phyloP scores from a whole-genome alignment of 1,140 invertebrate species.

The Habropoda laboriosa region DNA sequence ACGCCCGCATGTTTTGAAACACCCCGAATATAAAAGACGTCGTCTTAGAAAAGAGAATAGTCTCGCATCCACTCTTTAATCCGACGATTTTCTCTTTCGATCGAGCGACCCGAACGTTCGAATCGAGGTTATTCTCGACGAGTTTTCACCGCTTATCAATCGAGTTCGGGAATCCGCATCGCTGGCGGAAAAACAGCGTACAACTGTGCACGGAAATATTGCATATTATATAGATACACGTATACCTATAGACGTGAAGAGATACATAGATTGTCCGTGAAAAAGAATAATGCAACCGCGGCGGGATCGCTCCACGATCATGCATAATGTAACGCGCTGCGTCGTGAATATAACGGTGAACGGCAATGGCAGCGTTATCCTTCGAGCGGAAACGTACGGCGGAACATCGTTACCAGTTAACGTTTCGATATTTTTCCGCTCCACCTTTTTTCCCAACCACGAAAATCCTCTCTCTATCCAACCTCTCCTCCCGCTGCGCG shows the following conservation, averaged over 20 bases:
- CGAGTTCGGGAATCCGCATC: neutral
- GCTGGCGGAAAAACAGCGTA: neutral
- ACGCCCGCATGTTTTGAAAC: too few relatives aligned
- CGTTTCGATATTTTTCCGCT: conserved; percentile 52
- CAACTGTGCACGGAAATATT: neutral
- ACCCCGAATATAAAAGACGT: too few relatives aligned
- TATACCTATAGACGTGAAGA: too few relatives aligned
- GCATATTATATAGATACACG: neutral
- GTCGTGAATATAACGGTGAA: conserved; percentile 49
- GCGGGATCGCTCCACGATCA: conserved; percentile 43
- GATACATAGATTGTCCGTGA: neutral
- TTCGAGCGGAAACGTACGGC: conserved; percentile 47
- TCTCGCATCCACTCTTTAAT: too few relatives aligned
- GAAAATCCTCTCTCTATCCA: neutral
- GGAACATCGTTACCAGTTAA: conserved; percentile 42
- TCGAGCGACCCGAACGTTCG: too few relatives aligned
- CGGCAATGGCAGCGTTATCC: conserved; percentile 47
- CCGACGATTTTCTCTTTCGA: too few relatives aligned
- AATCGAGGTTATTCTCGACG: too few relatives aligned
- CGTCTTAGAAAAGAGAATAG: too few relatives aligned
- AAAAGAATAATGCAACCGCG: conserved; percentile 28
- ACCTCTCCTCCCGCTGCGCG: too few relatives aligned
- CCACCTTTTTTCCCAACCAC: neutral
- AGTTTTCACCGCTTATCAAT: neutral
- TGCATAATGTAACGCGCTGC: conserved; percentile 45